Evolutionary conservation across 2,113 vertebrate species (phyloP), one percentile per base, ranked within the genome.

Genomic region (Cepphus grylle): DNA sequence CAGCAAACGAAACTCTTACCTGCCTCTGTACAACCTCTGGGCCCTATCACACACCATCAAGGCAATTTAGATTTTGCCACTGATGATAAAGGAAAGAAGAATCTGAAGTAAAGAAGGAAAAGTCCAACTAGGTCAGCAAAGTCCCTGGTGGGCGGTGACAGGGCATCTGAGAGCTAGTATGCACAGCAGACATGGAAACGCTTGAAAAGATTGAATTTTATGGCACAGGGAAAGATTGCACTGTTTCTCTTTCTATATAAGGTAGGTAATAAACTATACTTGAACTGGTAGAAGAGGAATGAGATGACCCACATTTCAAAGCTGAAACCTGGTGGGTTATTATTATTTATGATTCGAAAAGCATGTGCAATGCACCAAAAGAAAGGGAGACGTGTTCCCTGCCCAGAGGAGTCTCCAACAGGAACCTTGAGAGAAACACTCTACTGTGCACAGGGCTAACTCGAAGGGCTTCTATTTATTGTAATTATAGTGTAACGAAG

Each of bases 231-330:
- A 71, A 96, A 94, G 73, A 90, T 16, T 71, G 66, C 3, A 8
- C 42, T 53, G 23, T 40, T 83, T 85, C 66, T 79, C 30, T 88
- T 92, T 86, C 86, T 96, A 63, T 72, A 58, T 77, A 86, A 90
- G 92, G 78, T 66, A 80, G 87, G 66, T 69, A 96, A 93, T 96
- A 96, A 97, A 93, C 90, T 88, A 61, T 76, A 90, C 91, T 80
- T 93, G 95, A 96, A 94, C 89, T 65, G 63, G 63, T 53, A 79
- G 76, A 94, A 90, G 81, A 92, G 56, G 52, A 88, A 36, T 69
- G 88, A 92, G 88, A 95, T 81, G 91, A 94, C 95, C 96, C 92
- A 96, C n/a, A 94, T 96, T 94, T 97, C 90, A 94, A 96, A 94
- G 92, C 76, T 81, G 62, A 82, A 95, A 91, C 55, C 72, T 72